Conservation (phyloP, 2,113 vertebrate genomes). For the Elaphurus davidianus region DNA sequence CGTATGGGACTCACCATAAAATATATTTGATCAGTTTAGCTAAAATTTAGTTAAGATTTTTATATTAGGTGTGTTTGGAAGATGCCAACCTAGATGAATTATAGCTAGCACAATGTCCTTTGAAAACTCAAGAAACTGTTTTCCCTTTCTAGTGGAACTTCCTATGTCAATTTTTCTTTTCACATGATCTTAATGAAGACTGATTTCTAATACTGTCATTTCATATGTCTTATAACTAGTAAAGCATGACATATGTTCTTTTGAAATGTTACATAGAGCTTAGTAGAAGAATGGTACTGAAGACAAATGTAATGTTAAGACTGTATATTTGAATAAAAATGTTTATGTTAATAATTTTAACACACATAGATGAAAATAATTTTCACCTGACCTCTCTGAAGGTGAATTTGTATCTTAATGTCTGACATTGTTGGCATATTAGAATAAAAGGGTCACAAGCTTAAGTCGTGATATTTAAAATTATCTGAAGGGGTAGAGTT, state of each 20-base stretch:
- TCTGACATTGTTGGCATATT: background rate
- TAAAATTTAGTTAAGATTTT: background rate
- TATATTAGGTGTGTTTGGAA: background rate
- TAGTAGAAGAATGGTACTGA: background rate
- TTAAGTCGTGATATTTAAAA: background rate
- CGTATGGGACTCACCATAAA: background rate
- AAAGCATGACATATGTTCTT: background rate
- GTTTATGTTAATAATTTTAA: background rate
- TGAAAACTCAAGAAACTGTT: background rate
- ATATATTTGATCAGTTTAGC: background rate
- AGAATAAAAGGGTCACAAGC: slow-evolving; percentile 21
- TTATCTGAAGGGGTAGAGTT: background rate
- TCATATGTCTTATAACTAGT: background rate
- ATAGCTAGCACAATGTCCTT: background rate
- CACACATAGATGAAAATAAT: background rate
- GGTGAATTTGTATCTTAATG: background rate
- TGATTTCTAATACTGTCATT: background rate
- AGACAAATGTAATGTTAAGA: background rate
- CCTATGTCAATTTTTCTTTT: background rate
- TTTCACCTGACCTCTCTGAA: background rate
- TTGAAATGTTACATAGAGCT: background rate
- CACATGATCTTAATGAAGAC: background rate
- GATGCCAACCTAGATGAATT: background rate
- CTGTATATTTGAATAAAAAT: background rate
- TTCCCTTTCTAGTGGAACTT: background rate